phyloP scores from a whole-genome alignment of 2,797 vertebrate species.

The Chromis chromis region DNA sequence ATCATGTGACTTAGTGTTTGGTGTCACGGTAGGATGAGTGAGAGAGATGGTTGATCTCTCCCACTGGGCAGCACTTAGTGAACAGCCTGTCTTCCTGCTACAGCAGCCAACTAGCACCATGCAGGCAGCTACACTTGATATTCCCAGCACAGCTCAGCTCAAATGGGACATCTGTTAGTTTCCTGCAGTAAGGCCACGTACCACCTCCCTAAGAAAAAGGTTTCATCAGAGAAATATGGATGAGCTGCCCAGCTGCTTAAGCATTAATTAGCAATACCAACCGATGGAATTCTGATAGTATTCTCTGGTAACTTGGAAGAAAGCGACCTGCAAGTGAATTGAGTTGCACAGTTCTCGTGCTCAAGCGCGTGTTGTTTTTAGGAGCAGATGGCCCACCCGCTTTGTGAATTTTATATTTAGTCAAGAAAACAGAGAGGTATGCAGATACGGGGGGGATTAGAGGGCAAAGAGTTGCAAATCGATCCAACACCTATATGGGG shows the following conservation, averaged over 20 bases:
- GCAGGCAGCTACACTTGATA: slow-evolving; percentile 69
- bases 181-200: slow-evolving; percentile 64
- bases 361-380: neutral
- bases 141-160: slow-evolving; percentile 71
- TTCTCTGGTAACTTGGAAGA: slow-evolving; percentile 3
- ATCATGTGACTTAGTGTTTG: slow-evolving; percentile 23
- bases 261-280: slow-evolving; percentile 63
- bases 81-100: slow-evolving; percentile 61
- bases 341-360: neutral
- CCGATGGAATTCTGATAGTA: slow-evolving; percentile 29
- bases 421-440: slow-evolving; percentile 4
- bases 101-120: slow-evolving; percentile 60
- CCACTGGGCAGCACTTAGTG: slow-evolving; percentile 62
- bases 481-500: slow-evolving; percentile 5
- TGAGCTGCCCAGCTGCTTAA: slow-evolving; percentile 55
- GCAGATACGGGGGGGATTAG: slow-evolving; percentile 22
- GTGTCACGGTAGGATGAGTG: slow-evolving; percentile 12
- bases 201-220: slow-evolving; percentile 59
- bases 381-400: neutral
- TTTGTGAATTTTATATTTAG: neutral
- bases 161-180: slow-evolving; percentile 79
- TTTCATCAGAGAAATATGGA: slow-evolving; percentile 53
- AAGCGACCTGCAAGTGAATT: neutral
- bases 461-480: slow-evolving; percentile 34
- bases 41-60: slow-evolving; percentile 49